Evolutionary conservation across 2,888 invertebrate genomes (phyloP), one percentile per base, ranked within the genome.

Genomic region (Syrphus vitripennis): DNA sequence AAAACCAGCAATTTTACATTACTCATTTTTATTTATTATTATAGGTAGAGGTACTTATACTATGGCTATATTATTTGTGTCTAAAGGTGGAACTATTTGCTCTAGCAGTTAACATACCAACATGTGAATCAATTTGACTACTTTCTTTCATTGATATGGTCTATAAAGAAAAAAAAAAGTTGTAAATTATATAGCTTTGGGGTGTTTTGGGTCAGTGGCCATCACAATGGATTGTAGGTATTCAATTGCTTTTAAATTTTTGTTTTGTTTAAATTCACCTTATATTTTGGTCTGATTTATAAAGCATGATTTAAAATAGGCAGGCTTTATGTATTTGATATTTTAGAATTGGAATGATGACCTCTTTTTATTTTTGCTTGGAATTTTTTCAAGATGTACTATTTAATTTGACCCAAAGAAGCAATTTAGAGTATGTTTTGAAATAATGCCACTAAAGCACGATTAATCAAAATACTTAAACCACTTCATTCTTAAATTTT

Each of bases 91-190:
- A 67, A 67, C 31, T 48, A 67, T 67, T 67, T 67, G 50, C 34
- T 67, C 31, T 31, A 34, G 50, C 50, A 67, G 67, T 67, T 67
- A 67, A 67, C 50, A 67, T 67, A 50, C 50, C 24, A 50, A 50
- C 67, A 67, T 48, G 34, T 50, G 24, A 50, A 50, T 67, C 10
- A 34, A 67, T 67, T 48, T 3, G 9, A 50, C 2, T 50, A 67
- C 67, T 67, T 67, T 67, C 67, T 67, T 29, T 34, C 65, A 48
- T 48, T 21, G 16, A 42, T 37, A 9, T 37, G 21, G 34, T 6
- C 9, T 29, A 4, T 19, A 21, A 7, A 48, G 0, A 26, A 31
- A 19, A 29, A 29, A 19, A 21, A 24, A 50, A 50, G 21, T 16
- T 31, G 6, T 14, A 67, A n/a, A 42, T 45, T 34, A 34, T 45